Evolutionary conservation across 2,797 vertebrate species (phyloP).

Genomic region (Tapera naevia): DNA sequence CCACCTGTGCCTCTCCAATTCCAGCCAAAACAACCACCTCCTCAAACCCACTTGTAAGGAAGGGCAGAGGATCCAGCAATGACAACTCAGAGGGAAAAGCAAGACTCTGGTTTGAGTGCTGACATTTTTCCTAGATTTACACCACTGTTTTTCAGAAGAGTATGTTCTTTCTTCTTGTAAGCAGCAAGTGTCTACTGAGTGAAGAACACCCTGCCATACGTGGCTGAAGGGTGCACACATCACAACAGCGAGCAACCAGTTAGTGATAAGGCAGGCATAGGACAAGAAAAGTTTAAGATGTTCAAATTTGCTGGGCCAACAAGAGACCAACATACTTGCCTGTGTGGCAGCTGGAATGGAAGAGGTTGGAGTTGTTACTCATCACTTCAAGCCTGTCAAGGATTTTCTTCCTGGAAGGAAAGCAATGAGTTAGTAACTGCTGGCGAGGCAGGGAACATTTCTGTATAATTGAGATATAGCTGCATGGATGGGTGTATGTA

Average conservation of each 20-base stretch:
- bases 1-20: conserved; percentile 69
- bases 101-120: not conserved
- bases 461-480: not conserved
- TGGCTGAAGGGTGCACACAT: not conserved
- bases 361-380: conserved; percentile 15
- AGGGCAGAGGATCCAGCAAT: conserved; percentile 54
- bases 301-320: not conserved
- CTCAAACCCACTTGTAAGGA: conserved; percentile 60
- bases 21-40: conserved; percentile 71
- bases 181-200: not conserved
- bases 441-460: not conserved
- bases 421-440: not conserved
- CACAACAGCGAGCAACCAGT: rapidly evolving
- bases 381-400: conserved; percentile 31
- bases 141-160: not conserved
- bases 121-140: conserved; percentile 15
- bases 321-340: rapidly evolving
- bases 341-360: conserved; percentile 8
- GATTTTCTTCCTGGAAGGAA: conserved; percentile 39
- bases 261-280: not conserved
- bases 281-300: not conserved
- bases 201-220: not conserved
- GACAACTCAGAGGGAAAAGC: conserved; percentile 32
- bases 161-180: not conserved
- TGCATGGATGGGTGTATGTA: not conserved